Conservation (phyloP, 1,140 invertebrate species). For the Sitodiplosis mosellana region DNA sequence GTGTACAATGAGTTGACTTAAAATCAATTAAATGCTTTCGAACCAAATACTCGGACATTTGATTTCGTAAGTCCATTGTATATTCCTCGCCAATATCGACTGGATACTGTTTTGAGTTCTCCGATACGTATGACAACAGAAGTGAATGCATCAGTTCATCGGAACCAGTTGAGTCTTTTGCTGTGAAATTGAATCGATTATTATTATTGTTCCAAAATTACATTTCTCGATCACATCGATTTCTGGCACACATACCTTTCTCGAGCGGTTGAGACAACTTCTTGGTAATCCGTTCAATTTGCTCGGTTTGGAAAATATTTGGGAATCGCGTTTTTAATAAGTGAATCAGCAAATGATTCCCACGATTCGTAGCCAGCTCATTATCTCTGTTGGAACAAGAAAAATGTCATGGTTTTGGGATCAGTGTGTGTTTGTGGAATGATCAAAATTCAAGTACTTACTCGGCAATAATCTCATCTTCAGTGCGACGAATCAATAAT, state of each 20-base stretch:
- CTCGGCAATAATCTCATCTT: conserved; percentile 75
- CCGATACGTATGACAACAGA: conserved; percentile 34
- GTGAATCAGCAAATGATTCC: conserved; percentile 61
- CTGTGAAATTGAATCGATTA: conserved; percentile 3
- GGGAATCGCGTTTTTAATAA: conserved; percentile 62
- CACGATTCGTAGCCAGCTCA: conserved; percentile 62
- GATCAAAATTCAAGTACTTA: conserved; percentile 9
- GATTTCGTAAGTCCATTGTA: conserved; percentile 28
- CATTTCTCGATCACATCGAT: no score
- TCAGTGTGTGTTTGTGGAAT: not conserved
- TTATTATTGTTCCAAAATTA: no score
- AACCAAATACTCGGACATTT: conserved; percentile 41
- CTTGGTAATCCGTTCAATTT: conserved; percentile 18
- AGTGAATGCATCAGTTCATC: conserved; percentile 29
- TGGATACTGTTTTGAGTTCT: conserved; percentile 36
- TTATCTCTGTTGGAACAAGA: conserved; percentile 27
- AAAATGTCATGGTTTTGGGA: not conserved
- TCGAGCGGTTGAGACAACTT: conserved; percentile 18
- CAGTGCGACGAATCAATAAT: conserved; percentile 60
- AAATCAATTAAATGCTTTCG: conserved; percentile 71
- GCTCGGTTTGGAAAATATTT: conserved; percentile 35
- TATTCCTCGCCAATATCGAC: conserved; percentile 39
- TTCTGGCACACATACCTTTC: conserved; percentile 1
- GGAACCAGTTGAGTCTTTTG: not conserved
- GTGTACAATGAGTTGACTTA: conserved; percentile 70